A percentile compares a stretch with the other conserved stretches of the same genome.
Evolutionary conservation across 2,888 invertebrate genomes (phyloP).

Genomic region (Exephanes ischioxanthus): DNA sequence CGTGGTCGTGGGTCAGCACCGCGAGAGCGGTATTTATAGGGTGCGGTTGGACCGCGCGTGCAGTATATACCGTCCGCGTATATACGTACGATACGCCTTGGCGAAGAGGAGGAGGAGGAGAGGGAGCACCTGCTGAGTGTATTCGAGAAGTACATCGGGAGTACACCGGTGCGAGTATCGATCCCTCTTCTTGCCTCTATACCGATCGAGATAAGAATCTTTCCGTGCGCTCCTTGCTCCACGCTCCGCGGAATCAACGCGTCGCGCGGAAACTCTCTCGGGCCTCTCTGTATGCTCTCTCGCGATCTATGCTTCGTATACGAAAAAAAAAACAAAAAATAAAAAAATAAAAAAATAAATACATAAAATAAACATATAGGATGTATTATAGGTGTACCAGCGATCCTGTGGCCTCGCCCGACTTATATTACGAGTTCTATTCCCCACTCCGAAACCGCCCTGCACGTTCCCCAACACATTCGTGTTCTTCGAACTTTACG

Average conservation of each 20-base stretch:
- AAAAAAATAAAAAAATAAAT: too few relatives aligned
- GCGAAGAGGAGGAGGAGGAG: slow-evolving; percentile 5
- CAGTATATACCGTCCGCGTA: slow-evolving; percentile 42
- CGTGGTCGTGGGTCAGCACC: slow-evolving; percentile 63
- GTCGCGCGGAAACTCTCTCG: slow-evolving; percentile 59
- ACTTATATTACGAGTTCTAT: slow-evolving; percentile 65
- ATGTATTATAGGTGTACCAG: slow-evolving; percentile 48
- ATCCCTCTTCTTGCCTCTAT: slow-evolving; percentile 65
- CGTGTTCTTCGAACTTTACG: slow-evolving; percentile 66
- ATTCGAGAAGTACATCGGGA: slow-evolving; percentile 64
- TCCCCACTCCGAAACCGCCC: slow-evolving; percentile 32
- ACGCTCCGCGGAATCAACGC: slow-evolving; percentile 67
- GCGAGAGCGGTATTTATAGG: slow-evolving; percentile 69
- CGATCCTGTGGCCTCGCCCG: slow-evolving; percentile 56
- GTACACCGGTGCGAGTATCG: slow-evolving; percentile 63
- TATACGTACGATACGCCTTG: slow-evolving; percentile 38
- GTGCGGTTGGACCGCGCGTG: slow-evolving; percentile 69
- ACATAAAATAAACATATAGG: slow-evolving; percentile 27
- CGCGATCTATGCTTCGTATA: slow-evolving; percentile 53
- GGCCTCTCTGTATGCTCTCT: slow-evolving; percentile 24
- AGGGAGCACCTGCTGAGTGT: slow-evolving; percentile 69
- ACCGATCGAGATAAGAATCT: slow-evolving; percentile 67
- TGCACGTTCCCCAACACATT: slow-evolving; percentile 27
- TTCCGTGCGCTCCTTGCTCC: slow-evolving; percentile 58
- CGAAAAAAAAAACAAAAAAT: not conserved